A percentile compares a stretch with the other conserved stretches of the same genome.
These are phyloP conservation scores for Xylophagus ater DNA, from an alignment of 2,888 invertebrate species.

Conservation along the genomic window DNA sequence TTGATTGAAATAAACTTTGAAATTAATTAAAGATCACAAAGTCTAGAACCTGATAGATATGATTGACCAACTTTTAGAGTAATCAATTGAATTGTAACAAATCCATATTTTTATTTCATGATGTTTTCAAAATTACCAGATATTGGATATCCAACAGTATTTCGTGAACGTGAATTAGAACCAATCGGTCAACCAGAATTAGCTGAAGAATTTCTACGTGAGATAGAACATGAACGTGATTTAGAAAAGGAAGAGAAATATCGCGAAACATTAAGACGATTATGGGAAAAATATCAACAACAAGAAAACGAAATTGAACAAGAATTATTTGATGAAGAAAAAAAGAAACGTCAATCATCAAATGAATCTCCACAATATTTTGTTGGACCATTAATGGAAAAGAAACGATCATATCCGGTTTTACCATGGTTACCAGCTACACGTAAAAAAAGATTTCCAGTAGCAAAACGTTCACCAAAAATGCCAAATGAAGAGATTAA, in stretches of 20 bases:
- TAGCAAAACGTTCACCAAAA: constrained; percentile 51
- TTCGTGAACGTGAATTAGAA: constrained; percentile 32
- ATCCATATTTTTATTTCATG: too few species aligned
- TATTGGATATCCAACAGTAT: constrained; percentile 27
- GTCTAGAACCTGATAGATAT: too few species aligned
- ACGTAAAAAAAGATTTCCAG: constrained; percentile 50
- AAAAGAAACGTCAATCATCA: constrained; percentile 23
- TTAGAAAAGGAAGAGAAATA: constrained; percentile 33
- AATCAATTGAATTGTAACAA: too few species aligned
- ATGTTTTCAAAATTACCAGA: constrained; percentile 21
- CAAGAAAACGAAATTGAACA: constrained; percentile 33
- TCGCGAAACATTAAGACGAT: constrained; percentile 30
- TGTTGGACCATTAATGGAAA: constrained; percentile 28
- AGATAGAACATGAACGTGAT: constrained; percentile 35
- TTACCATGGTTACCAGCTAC: constrained; percentile 38
- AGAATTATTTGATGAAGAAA: constrained; percentile 31
- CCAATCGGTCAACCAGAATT: constrained; percentile 27
- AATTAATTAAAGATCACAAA: too few species aligned
- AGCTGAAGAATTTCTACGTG: constrained; percentile 34
- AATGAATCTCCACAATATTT: constrained; percentile 17
- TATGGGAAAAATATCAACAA: constrained; percentile 37
- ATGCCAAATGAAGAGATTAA: constrained; percentile 22
- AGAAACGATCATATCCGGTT: constrained; percentile 35
- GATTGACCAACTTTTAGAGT: too few species aligned
- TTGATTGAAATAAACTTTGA: too few species aligned